Evolutionary conservation across 2,888 invertebrate genomes (phyloP).

Genomic region (Drosophila neonasuta): DNA sequence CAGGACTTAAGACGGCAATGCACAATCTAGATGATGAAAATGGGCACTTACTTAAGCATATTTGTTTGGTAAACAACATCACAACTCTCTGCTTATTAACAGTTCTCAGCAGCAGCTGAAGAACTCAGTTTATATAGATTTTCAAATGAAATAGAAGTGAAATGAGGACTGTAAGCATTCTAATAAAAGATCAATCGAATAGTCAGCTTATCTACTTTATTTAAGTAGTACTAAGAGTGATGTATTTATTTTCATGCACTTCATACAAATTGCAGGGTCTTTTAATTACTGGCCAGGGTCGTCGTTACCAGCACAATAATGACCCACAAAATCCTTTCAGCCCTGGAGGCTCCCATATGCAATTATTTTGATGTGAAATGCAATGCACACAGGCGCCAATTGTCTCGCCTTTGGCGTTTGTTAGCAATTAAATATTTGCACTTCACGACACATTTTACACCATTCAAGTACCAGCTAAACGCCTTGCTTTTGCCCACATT

Average conservation of each 20-base stretch:
- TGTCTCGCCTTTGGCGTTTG: constrained; percentile 58
- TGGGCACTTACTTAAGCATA: background rate
- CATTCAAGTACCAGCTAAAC: constrained; percentile 28
- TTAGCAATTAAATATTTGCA: constrained; percentile 74
- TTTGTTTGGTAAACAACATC: background rate
- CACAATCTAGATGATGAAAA: background rate
- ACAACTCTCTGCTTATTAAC: background rate
- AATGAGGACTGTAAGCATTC: background rate
- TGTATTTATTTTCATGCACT: background rate
- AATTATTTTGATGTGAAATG: constrained; percentile 25
- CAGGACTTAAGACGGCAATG: background rate
- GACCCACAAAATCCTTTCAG: constrained; percentile 32
- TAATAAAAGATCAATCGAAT: background rate
- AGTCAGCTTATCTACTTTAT: background rate
- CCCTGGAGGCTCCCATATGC: constrained; percentile 20
- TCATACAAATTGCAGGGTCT: constrained; percentile 2
- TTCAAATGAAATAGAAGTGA: background rate
- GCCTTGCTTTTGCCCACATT: constrained; percentile 10
- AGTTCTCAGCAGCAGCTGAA: background rate
- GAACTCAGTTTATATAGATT: background rate
- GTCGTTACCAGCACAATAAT: constrained; percentile 32
- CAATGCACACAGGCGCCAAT: constrained; percentile 59
- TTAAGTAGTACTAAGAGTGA: too few relatives aligned
- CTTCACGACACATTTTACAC: constrained; percentile 58
- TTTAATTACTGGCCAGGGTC: constrained; percentile 44